phyloP scores from a whole-genome alignment of 2,797 vertebrate genomes.

The Buceros bicornis region DNA sequence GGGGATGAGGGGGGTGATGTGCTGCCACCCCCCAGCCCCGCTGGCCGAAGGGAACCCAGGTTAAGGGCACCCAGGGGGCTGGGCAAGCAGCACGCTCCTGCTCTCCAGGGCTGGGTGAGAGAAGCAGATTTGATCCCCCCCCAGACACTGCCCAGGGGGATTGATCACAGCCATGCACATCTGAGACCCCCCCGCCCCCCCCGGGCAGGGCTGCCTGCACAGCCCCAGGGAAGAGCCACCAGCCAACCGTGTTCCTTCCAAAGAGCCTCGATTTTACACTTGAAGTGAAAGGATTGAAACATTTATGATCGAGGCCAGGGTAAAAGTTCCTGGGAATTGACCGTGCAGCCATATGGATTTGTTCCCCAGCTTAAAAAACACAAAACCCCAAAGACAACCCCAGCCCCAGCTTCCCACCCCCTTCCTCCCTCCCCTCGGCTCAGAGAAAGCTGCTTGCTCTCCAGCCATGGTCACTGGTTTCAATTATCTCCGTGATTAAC shows the following conservation, averaged over 20 bases:
- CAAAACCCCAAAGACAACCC: background rate
- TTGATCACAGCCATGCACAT: background rate
- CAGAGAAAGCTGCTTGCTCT: background rate
- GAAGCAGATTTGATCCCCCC: background rate
- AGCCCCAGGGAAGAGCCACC: background rate
- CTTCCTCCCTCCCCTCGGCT: background rate
- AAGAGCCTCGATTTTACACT: background rate
- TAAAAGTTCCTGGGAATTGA: constrained; percentile 40
- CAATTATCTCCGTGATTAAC: constrained; percentile 56
- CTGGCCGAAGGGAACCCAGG: background rate
- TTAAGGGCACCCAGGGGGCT: background rate
- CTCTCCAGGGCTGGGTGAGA: background rate
- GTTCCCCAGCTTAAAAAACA: background rate
- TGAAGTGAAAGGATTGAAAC: background rate
- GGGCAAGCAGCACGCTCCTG: background rate
- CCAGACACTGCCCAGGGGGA: rapidly evolving
- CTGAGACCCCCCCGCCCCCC: background rate
- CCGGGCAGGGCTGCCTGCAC: background rate
- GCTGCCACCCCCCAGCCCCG: background rate
- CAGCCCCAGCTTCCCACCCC: background rate
- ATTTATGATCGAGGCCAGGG: background rate
- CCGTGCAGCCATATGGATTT: constrained; percentile 14
- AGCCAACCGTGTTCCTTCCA: background rate
- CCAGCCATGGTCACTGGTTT: background rate
- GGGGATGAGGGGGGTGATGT: background rate